A percentile compares a stretch with the other conserved stretches of the same genome.
These are phyloP conservation scores for Frieseomelitta varia DNA, from an alignment of 1,140 invertebrate species.

Conservation along the genomic window DNA sequence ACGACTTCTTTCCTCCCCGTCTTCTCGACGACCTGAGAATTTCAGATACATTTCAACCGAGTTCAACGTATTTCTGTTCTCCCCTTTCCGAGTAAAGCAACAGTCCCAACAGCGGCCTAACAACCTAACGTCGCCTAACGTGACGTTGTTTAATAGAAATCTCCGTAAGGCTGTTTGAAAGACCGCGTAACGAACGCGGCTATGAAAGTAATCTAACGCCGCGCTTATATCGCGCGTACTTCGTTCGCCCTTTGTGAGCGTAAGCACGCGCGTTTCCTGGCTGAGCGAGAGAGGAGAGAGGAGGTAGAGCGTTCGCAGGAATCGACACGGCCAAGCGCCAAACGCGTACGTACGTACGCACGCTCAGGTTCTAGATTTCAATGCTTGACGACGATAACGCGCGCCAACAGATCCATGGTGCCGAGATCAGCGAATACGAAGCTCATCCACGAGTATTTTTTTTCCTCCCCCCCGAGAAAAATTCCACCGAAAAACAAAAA, in stretches of 20 bases:
- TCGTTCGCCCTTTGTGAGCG: conserved; percentile 47
- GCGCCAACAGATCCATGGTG: conserved; percentile 16
- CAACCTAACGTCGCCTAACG: conserved; percentile 17
- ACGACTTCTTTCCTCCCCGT: background rate
- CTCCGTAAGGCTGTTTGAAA: conserved; percentile 42
- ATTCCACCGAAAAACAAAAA: too few species aligned
- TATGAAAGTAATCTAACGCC: conserved; percentile 68
- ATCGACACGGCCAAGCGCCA: conserved; percentile 39
- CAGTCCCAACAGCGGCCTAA: conserved; percentile 6
- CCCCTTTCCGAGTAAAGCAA: too few species aligned
- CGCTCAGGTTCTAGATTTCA: conserved; percentile 46
- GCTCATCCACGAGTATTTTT: background rate
- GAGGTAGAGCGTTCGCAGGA: conserved; percentile 48
- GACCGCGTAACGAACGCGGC: conserved; percentile 54
- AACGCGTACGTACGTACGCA: conserved; percentile 15
- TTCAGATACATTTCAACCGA: too few species aligned
- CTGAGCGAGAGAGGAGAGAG: background rate
- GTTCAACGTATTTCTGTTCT: too few species aligned
- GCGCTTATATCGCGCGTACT: conserved; percentile 59
- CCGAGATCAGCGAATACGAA: conserved; percentile 6
- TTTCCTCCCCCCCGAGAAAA: too few species aligned
- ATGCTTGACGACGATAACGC: conserved; percentile 56
- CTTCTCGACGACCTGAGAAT: too few species aligned
- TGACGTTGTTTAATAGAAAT: conserved; percentile 35
- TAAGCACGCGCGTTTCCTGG: conserved; percentile 56